Conservation (phyloP, 1,140 invertebrate species). For the Sycophila sp. region DNA sequence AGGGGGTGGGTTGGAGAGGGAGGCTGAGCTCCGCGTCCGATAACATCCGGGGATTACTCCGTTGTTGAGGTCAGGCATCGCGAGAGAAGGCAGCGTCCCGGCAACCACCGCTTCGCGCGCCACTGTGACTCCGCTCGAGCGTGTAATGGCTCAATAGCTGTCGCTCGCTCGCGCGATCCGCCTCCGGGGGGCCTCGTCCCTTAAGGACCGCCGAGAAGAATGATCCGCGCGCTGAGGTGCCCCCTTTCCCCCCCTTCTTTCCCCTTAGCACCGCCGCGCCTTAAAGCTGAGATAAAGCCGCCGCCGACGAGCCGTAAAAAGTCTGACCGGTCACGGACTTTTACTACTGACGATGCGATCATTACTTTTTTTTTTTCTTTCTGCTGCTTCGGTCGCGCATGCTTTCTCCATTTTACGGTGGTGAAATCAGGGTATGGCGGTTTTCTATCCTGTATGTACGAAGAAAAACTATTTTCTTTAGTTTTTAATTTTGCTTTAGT, state of each 20-base stretch:
- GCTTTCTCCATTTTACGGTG: background rate
- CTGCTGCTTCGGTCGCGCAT: no score
- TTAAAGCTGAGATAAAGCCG: slow-evolving; percentile 45
- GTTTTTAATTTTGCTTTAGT: background rate
- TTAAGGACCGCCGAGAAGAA: background rate
- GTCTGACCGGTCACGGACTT: no score
- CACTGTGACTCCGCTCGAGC: slow-evolving; percentile 55
- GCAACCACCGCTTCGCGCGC: slow-evolving; percentile 42
- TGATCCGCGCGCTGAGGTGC: background rate
- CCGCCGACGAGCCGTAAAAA: no score
- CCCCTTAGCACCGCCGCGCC: background rate
- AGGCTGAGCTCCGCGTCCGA: background rate
- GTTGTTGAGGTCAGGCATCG: slow-evolving; percentile 32
- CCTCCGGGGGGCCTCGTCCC: no score
- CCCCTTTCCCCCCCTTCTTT: no score
- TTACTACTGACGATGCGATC: no score
- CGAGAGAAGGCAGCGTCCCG: background rate
- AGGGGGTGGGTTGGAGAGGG: background rate
- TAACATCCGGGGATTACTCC: slow-evolving; percentile 34
- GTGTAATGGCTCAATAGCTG: slow-evolving; percentile 62
- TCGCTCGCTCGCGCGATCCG: slow-evolving; percentile 47
- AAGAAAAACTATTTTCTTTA: background rate
- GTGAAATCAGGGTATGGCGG: no score
- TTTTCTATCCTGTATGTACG: no score
- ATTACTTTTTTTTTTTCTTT: no score